A percentile compares a stretch with the other conserved stretches of the same genome.
phyloP scores from a whole-genome alignment of 2,888 invertebrate species.

The Coenonympha glycerion region DNA sequence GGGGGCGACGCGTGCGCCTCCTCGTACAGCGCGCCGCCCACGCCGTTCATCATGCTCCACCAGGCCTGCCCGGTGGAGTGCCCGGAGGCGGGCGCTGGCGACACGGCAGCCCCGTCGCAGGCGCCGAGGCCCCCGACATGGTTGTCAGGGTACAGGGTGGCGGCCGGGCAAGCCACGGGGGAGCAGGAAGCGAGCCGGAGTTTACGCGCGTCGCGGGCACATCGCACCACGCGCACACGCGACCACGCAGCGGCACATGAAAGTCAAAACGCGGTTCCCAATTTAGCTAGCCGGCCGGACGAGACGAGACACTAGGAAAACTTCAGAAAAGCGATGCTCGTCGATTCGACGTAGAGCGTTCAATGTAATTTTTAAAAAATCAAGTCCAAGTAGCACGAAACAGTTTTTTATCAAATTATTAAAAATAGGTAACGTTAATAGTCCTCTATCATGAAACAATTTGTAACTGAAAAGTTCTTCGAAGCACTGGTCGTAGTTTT shows the following conservation, averaged over 20 bases:
- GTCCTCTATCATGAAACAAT: conserved; percentile 5
- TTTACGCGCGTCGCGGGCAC: conserved; percentile 74
- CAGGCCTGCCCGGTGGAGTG: conserved; percentile 89
- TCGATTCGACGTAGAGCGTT: conserved; percentile 24
- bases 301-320: conserved; percentile 34
- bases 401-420: conserved; percentile 15
- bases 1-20: conserved; percentile 79
- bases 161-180: conserved; percentile 88
- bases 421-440: conserved; percentile 8
- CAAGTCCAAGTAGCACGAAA: conserved; percentile 32
- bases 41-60: conserved; percentile 89
- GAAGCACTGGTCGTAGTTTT: conserved; percentile 29
- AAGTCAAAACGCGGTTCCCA: conserved; percentile 72
- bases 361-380: conserved; percentile 26
- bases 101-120: conserved; percentile 80
- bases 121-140: conserved; percentile 80
- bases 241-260: conserved; percentile 71
- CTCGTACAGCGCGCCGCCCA: conserved; percentile 86
- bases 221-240: conserved; percentile 72
- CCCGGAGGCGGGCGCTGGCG: conserved; percentile 88
- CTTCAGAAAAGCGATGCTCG: conserved; percentile 22
- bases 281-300: conserved; percentile 69
- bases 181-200: conserved; percentile 65
- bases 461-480: conserved; percentile 19
- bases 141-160: conserved; percentile 89